Evolutionary conservation across 2,888 invertebrate species (phyloP).

Genomic region (Gryllus longicercus): DNA sequence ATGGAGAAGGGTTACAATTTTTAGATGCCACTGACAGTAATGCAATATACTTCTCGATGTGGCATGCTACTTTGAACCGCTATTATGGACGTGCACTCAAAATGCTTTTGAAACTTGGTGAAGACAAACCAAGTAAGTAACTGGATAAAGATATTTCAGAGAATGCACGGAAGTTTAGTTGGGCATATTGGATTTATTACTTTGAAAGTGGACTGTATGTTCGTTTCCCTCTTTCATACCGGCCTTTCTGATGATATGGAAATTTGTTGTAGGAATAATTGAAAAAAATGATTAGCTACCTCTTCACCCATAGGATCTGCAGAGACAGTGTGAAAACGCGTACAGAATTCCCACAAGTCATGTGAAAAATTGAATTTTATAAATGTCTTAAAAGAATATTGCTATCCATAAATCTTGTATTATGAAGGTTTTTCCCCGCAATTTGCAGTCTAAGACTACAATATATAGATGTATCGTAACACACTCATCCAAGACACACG

Average conservation of each 20-base stretch:
- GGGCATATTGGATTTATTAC: slow-evolving; percentile 63
- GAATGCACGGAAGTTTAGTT: slow-evolving; percentile 63
- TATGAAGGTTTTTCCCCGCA: background rate
- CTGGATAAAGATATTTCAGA: slow-evolving; percentile 65
- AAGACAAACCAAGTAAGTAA: slow-evolving; percentile 75
- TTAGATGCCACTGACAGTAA: slow-evolving; percentile 74
- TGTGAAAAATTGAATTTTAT: background rate
- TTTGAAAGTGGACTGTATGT: slow-evolving; percentile 58
- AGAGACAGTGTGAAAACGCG: background rate
- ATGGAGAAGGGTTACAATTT: slow-evolving; percentile 75
- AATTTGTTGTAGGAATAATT: background rate
- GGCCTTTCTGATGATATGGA: slow-evolving; percentile 47
- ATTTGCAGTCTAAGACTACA: background rate
- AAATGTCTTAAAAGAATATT: background rate
- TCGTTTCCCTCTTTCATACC: slow-evolving; percentile 65
- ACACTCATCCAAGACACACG: no score
- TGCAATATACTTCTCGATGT: slow-evolving; percentile 72
- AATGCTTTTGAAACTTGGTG: slow-evolving; percentile 68
- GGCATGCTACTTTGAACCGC: slow-evolving; percentile 74
- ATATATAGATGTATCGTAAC: background rate
- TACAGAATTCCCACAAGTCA: background rate
- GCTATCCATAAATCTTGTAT: background rate
- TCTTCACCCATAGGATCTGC: background rate
- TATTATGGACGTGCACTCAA: slow-evolving; percentile 82
- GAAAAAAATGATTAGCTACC: background rate